A percentile compares a stretch with the other conserved stretches of the same genome.
Evolutionary conservation across 2,888 invertebrate species (phyloP).

Genomic region (Calameuta pallipes): DNA sequence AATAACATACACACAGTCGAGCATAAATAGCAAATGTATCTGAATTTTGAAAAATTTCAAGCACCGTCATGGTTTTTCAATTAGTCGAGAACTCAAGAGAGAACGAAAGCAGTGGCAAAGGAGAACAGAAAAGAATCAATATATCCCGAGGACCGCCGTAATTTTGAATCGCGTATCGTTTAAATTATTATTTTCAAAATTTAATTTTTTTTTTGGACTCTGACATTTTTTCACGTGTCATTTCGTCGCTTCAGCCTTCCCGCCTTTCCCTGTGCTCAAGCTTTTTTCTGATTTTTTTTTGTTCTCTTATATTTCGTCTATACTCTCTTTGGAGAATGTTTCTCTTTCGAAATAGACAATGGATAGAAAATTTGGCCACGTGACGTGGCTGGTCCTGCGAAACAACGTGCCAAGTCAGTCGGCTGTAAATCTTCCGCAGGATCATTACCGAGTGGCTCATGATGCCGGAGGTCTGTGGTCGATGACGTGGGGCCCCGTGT

Average conservation of each 20-base stretch:
- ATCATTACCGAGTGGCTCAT: conserved; percentile 13
- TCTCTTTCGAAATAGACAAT: conserved; percentile 34
- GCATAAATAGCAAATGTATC: no score
- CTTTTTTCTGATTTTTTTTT: neutral
- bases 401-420: neutral
- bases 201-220: no score
- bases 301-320: conserved; percentile 1
- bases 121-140: no score
- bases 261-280: conserved; percentile 1
- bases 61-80: no score
- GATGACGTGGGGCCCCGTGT: neutral
- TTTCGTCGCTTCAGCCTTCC: neutral
- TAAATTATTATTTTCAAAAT: no score
- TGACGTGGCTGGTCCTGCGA: conserved; percentile 26
- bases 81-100: no score
- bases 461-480: neutral
- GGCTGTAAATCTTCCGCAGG: conserved; percentile 36
- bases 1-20: no score
- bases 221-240: neutral
- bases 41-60: no score
- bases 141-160: no score
- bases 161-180: conserved; percentile 16
- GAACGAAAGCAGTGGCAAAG: neutral
- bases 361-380: conserved; percentile 32
- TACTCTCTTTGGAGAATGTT: conserved; percentile 29